Evolutionary conservation across 2,113 vertebrate species (phyloP), one percentile per base, ranked within the genome.

Genomic region (Plecotus auritus): DNA sequence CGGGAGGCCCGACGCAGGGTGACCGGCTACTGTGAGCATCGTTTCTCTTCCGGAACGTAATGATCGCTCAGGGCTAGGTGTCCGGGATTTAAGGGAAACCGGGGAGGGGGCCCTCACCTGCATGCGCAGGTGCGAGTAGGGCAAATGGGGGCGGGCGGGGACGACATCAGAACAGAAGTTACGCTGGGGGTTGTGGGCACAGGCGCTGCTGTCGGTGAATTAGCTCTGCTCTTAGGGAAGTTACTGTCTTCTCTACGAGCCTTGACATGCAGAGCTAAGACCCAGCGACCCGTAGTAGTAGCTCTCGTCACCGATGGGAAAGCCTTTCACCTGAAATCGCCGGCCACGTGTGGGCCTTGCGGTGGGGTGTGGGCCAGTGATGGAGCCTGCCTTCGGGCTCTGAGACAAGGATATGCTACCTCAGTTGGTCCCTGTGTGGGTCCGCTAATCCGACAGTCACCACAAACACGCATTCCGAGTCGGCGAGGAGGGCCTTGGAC

Each of bases 161-260:
- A 83, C 54, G 20, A 35, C 2, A n/a, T 28, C 7, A 0, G 37
- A 66, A 51, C 3, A 40, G 7, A 22, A 56, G 78, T 56, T 59
- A 40, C 1, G 30, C 26, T n/a, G 10, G 22, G 13, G 69, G 2
- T 7, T 80, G 18, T 42, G 2, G 9, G 1, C 7, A 11, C 2
- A 11, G 45, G 9, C 7, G 61, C 28, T 49, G 26, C 22, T 12
- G 42, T 78, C 54, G 32, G 1, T 73, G n/a, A 59, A 56, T 23
- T 3, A 26, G 40, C 2, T 26, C 10, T 45, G 45, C 10, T 45
- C 45, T 45, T 6, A 45, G 45, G 45, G 1, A 45, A 9, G 80
- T 83, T 88, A 30, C 40, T 76, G 0, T 64, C 76, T 86, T 45
- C 17, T 81, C 35, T 49, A 12, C 67, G 69, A 13, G 73, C 4